Percentiles rank a stretch among this genome's conserved stretches.
Evolutionary conservation across 2,888 invertebrate genomes (phyloP).

Genomic region (Diaphora mendica): DNA sequence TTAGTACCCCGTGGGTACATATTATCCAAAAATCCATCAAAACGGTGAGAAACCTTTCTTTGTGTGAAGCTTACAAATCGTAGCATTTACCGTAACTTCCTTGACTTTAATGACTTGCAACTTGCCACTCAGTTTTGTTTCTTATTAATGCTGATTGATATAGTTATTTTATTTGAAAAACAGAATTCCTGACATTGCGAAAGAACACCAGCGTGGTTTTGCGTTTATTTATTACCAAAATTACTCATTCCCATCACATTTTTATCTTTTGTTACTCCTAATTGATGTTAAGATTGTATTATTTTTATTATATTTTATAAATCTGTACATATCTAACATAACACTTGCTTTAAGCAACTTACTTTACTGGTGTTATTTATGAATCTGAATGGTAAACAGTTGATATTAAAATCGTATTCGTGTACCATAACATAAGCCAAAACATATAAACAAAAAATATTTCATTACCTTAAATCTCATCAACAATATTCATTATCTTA

Average conservation of each 20-base stretch:
- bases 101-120: conserved; percentile 67
- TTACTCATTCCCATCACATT: background rate
- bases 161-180: conserved; percentile 33
- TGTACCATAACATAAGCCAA: background rate
- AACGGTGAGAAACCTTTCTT: conserved; percentile 55
- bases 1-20: conserved; percentile 57
- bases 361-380: background rate
- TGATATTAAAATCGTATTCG: background rate
- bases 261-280: background rate
- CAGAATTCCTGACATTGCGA: conserved; percentile 10
- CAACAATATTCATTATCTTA: too few relatives aligned
- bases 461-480: too few relatives aligned
- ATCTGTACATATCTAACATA: background rate
- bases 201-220: conserved; percentile 9
- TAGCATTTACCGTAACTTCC: conserved; percentile 62
- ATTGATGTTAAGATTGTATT: background rate
- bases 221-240: background rate
- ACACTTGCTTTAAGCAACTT: background rate
- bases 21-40: conserved; percentile 64
- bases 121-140: conserved; percentile 45
- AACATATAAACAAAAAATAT: background rate
- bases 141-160: conserved; percentile 40
- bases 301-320: background rate
- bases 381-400: background rate
- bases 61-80: conserved; percentile 70